A percentile compares a stretch with the other conserved stretches of the same genome.
Conservation (phyloP, 2,797 vertebrate species). For the Halcyon badia region DNA sequence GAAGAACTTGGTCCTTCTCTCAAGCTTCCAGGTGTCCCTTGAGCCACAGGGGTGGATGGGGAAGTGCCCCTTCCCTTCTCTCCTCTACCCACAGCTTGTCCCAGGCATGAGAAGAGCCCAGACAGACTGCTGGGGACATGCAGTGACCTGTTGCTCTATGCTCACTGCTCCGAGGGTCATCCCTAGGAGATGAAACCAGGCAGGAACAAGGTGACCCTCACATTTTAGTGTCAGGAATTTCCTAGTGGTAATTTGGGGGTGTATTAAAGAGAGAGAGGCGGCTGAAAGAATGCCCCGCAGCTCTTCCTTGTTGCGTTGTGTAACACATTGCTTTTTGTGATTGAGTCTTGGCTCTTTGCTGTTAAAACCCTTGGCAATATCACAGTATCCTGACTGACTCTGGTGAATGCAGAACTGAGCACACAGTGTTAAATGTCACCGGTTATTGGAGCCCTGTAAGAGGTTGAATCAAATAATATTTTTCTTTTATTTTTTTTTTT, state of each 20-base stretch:
- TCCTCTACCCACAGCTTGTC: not conserved
- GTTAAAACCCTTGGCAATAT: not conserved
- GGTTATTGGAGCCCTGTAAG: not conserved
- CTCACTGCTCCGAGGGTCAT: fast-evolving
- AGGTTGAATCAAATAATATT: not conserved
- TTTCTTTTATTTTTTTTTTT: not conserved
- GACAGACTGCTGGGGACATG: not conserved
- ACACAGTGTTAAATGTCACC: not conserved
- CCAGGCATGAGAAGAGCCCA: fast-evolving
- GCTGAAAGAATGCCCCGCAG: not conserved
- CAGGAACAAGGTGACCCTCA: not conserved
- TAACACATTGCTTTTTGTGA: not conserved
- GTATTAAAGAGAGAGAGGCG: not conserved
- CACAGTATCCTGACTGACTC: not conserved
- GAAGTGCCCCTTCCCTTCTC: not conserved
- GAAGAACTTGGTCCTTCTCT: not conserved
- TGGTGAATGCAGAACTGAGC: not conserved
- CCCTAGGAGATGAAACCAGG: not conserved
- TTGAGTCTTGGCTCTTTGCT: not conserved
- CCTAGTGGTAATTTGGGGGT: not conserved
- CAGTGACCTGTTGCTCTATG: not conserved
- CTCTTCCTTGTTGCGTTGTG: not conserved
- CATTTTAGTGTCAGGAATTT: not conserved
- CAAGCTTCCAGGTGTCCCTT: not conserved
- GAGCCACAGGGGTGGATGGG: not conserved